Evolutionary conservation across 2,797 vertebrate genomes (phyloP), one percentile per base, ranked within the genome.

Genomic region (Podarcis lilfordi): DNA sequence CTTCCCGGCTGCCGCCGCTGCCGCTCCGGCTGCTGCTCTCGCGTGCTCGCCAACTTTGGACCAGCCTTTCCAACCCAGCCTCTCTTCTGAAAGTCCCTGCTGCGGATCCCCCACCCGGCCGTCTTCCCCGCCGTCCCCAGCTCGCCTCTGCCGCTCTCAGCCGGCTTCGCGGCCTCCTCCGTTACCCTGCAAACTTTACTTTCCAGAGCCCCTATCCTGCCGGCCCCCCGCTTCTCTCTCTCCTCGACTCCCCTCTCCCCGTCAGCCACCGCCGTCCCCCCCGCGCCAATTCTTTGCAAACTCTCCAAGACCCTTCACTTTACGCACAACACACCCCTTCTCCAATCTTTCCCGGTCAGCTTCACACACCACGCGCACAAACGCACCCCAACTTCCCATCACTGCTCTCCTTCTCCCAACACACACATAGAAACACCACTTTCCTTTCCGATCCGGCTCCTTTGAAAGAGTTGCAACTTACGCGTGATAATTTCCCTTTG

Each of bases 401-500:
- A 91, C 91, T 91, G 92, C 87, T 85, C 92, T 94, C 94, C 94
- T 94, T 32, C 32, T 11, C 61, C 19, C 61, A 37, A 37, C 29
- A 72, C 25, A 68, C 37, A 10, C 37, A 27, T 29, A n/a, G 25
- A 23, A 17, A 81, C 68, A 40, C 45, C 74, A 55, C 89, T 95
- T 92, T 82, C 37, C 76, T 88, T 94, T 94, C 93, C 92, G 91
- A 93, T 94, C 94, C 91, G 50, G 89, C 35, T 93, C 72, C 90
- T 95, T 91, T 55, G 50, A 55, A 92, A 95, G 88, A 96, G 89
- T 95, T 91, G 95, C 92, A 95, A 97, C 98, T 98, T 97, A 99
- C 98, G 97, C 96, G 98, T 97, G 96, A 97, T 96, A 96, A 98
- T 98, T 96, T 99, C 98, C 98, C 98, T 98, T 97, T 98, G 98